phyloP scores from a whole-genome alignment of 2,888 invertebrate species.

The Cotesia congregata region DNA sequence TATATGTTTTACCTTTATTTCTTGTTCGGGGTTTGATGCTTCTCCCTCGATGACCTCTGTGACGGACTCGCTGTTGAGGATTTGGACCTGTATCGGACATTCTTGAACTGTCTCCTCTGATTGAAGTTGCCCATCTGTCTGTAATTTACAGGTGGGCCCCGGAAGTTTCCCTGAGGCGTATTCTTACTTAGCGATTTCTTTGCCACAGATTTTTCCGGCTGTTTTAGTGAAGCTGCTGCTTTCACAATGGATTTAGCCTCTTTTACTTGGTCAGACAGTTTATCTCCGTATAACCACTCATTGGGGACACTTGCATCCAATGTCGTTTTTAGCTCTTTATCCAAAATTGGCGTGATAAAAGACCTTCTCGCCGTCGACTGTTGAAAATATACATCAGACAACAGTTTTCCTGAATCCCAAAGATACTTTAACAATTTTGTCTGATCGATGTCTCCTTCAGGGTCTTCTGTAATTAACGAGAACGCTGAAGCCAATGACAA shows the following conservation, averaged over 20 bases:
- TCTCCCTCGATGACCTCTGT: neutral
- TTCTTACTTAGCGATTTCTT: neutral
- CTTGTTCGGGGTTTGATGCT: neutral
- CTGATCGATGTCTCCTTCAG: conserved; percentile 31
- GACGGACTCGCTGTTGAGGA: neutral
- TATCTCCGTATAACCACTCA: conserved; percentile 40
- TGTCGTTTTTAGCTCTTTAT: conserved; percentile 31
- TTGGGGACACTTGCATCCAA: conserved; percentile 35
- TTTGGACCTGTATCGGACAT: neutral
- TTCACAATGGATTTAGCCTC: conserved; percentile 36
- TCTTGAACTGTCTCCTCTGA: neutral
- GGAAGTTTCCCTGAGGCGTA: conserved; percentile 35
- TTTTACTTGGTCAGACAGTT: conserved; percentile 39
- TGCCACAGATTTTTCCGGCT: conserved; percentile 27
- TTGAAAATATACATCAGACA: conserved; percentile 37
- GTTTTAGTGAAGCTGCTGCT: conserved; percentile 29
- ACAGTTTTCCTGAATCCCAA: conserved; percentile 38
- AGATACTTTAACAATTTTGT: conserved; percentile 36
- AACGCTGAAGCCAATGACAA: conserved; percentile 32
- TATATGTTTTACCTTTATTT: conserved; percentile 34
- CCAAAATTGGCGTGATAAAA: conserved; percentile 37
- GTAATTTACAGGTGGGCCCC: conserved; percentile 31
- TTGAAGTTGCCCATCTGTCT: conserved; percentile 38
- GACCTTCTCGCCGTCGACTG: conserved; percentile 27
- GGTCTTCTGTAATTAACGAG: conserved; percentile 26